Conservation (phyloP, 2,113 vertebrate species). For the Coreoperca whiteheadi region DNA sequence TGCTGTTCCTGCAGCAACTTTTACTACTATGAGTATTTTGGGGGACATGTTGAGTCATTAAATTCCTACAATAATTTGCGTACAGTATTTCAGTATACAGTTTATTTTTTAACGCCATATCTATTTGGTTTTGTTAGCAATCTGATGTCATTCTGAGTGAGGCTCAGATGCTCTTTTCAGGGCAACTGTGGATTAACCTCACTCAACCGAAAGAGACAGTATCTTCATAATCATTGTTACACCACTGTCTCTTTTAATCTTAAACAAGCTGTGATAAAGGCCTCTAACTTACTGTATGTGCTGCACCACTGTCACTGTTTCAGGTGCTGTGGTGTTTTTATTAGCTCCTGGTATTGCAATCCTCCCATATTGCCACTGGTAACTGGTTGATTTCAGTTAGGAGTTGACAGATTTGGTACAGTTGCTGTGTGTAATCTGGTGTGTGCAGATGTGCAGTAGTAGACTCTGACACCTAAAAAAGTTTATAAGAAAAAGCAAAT, state of each 20-base stretch:
- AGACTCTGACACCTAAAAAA: background rate
- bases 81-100: background rate
- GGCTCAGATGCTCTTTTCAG: slow-evolving; percentile 27
- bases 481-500: background rate
- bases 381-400: slow-evolving; percentile 6
- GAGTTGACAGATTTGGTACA: slow-evolving; percentile 10
- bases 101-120: slow-evolving; percentile 3
- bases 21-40: background rate
- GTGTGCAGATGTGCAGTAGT: background rate
- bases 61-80: background rate
- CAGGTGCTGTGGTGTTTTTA: background rate
- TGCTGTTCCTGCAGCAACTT: background rate
- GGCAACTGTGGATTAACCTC: slow-evolving; percentile 9
- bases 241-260: background rate
- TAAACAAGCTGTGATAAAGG: background rate
- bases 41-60: background rate
- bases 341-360: background rate
- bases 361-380: background rate
- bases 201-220: background rate
- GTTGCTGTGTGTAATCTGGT: background rate
- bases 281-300: background rate
- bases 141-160: slow-evolving; percentile 17
- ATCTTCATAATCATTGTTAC: background rate
- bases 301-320: background rate
- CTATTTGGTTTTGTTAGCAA: slow-evolving; percentile 18